phyloP scores from a whole-genome alignment of 2,113 vertebrate species.

The Burhinus bistriatus region DNA sequence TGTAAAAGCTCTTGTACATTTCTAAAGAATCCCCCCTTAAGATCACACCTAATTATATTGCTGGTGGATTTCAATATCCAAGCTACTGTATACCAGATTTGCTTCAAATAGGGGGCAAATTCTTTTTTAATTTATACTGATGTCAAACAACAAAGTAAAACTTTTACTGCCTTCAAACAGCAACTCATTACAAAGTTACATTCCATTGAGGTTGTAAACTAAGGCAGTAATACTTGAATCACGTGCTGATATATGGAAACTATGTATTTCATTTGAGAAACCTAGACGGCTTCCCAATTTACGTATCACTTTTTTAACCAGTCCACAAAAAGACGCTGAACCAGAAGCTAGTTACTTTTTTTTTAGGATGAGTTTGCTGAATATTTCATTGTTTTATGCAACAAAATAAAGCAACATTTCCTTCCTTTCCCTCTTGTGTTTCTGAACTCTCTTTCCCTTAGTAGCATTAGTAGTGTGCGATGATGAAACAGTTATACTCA shows the following conservation, averaged over 20 bases:
- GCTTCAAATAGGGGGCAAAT: neutral
- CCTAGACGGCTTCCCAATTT: neutral
- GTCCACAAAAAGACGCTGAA: neutral
- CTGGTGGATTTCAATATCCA: neutral
- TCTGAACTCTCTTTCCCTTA: neutral
- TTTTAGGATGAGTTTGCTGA: neutral
- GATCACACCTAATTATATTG: neutral
- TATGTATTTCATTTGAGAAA: neutral
- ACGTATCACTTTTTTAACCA: neutral
- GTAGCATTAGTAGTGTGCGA: neutral
- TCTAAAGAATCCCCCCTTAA: neutral
- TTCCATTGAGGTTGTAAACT: neutral
- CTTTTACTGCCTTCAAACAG: neutral
- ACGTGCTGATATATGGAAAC: neutral
- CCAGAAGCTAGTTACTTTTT: neutral
- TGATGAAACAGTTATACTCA: neutral
- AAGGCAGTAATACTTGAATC: neutral
- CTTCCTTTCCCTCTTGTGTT: neutral
- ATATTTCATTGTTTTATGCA: neutral
- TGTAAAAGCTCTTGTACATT: neutral
- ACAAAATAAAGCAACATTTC: neutral
- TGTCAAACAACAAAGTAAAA: neutral
- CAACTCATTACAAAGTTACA: neutral
- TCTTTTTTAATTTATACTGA: neutral
- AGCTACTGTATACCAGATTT: neutral